Evolutionary conservation across 2,888 invertebrate species (phyloP), one percentile per base, ranked within the genome.

Genomic region (Ennomos erosarius): DNA sequence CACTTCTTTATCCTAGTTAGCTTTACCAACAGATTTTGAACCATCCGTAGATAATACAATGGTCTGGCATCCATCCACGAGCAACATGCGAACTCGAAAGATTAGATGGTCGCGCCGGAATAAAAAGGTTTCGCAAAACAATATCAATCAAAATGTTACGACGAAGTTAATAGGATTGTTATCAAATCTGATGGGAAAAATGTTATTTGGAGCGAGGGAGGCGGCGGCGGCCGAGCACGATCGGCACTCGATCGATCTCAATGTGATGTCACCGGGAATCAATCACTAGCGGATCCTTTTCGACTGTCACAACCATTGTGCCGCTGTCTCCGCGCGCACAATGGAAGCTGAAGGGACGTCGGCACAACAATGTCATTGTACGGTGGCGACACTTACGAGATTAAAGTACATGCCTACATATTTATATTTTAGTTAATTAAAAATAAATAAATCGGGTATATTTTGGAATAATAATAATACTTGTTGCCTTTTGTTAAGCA

Each of bases 221-320:
- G n/a, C 5, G 11, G 13, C 13, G 11, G 36, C 46, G 13, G 39
- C 26, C 35, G 35, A n/a, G 10, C 16, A 16, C 16, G 56, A 49
- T 43, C 55, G 59, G 36, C 62, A 55, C 64, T 62, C 70, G 68
- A 77, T 78, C 75, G 74, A 79, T 78, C 74, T 73, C 73, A 67
- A 67, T 73, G 69, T 72, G 69, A 65, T 70, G 69, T 72, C 69
- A 67, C 59, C 69, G 66, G 13, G 67, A 74, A 81, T 80, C 79
- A 78, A 81, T 81, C 81, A 76, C 71, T 59, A 63, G 40, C 42
- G 16, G 26, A 26, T 26, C 3, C 10, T 16, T 16, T 16, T 3
- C 16, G 16, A 16, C 16, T 16, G 16, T 16, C 16, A 3, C 16
- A 3, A 16, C 3, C 16, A 16, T 5, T 26, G 10, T 26, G 1